A percentile compares a stretch with the other conserved stretches of the same genome.
phyloP scores from a whole-genome alignment of 2,113 vertebrate species.

The Callopanchax toddi region DNA sequence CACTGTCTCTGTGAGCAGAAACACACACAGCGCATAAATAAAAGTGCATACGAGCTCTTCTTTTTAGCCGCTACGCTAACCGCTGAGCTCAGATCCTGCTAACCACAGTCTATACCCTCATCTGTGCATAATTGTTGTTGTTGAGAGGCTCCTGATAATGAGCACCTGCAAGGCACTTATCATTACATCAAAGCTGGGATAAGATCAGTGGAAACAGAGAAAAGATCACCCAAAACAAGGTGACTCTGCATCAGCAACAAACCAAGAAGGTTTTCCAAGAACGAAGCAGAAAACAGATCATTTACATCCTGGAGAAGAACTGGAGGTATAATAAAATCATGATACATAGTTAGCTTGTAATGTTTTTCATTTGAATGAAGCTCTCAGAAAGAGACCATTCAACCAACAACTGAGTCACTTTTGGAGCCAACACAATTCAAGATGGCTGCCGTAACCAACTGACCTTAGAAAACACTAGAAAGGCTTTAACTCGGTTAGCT shows the following conservation, averaged over 20 bases:
- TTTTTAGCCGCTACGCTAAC: no score
- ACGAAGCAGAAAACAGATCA: not conserved
- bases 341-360: no score
- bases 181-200: conserved; percentile 53
- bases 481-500: no score
- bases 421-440: no score
- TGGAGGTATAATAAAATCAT: no score
- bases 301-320: not conserved
- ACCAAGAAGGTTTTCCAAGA: conserved; percentile 3
- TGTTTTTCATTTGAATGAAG: no score
- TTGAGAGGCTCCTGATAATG: conserved; percentile 41
- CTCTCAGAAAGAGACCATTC: no score
- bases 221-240: conserved; percentile 15
- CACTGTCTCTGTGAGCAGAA: conserved; percentile 58
- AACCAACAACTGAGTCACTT: no score
- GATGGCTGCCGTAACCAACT: no score
- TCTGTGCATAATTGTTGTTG: conserved; percentile 44
- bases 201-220: conserved; percentile 22
- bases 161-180: conserved; percentile 47
- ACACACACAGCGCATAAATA: not conserved
- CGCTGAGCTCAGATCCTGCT: not conserved
- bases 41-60: not conserved
- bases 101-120: conserved; percentile 30
- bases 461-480: no score
- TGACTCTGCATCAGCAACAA: conserved; percentile 20